A percentile compares a stretch with the other conserved stretches of the same genome.
phyloP scores from a whole-genome alignment of 2,888 invertebrate species.

The Brenthis ino region DNA sequence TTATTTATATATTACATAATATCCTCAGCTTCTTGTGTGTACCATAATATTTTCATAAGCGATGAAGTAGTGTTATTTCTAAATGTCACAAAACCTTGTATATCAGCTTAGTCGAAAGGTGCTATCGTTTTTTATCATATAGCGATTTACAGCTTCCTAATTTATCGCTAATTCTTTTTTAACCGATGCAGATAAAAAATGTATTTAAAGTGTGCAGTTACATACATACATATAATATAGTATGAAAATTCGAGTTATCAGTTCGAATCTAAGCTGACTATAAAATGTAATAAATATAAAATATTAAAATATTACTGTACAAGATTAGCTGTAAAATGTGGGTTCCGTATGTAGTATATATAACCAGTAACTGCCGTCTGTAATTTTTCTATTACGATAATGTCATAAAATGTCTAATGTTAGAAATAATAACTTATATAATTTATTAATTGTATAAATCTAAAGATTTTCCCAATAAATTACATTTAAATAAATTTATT shows the following conservation, averaged over 20 bases:
- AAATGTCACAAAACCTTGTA: constrained; percentile 10
- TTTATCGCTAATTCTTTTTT: background rate
- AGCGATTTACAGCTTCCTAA: background rate
- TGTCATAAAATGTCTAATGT: constrained; percentile 14
- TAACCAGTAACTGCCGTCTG: constrained; percentile 19
- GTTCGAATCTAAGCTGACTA: constrained; percentile 1
- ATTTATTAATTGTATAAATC: constrained; percentile 4
- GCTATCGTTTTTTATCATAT: background rate
- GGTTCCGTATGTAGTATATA: constrained; percentile 15
- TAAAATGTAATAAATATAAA: background rate
- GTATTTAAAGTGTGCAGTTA: background rate
- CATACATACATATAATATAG: background rate
- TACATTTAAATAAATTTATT: background rate
- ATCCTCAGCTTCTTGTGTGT: no score
- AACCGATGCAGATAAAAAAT: background rate
- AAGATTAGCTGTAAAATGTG: constrained; percentile 5
- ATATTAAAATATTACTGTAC: constrained; percentile 7
- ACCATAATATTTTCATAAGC: no score
- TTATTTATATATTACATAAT: no score
- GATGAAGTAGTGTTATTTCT: background rate
- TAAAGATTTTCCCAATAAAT: background rate
- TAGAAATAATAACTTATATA: constrained; percentile 6
- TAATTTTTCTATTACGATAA: constrained; percentile 11
- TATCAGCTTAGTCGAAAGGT: constrained; percentile 3
- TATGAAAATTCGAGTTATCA: background rate